Conservation (phyloP, 2,113 vertebrate species). For the Carettochelys insculpta region DNA sequence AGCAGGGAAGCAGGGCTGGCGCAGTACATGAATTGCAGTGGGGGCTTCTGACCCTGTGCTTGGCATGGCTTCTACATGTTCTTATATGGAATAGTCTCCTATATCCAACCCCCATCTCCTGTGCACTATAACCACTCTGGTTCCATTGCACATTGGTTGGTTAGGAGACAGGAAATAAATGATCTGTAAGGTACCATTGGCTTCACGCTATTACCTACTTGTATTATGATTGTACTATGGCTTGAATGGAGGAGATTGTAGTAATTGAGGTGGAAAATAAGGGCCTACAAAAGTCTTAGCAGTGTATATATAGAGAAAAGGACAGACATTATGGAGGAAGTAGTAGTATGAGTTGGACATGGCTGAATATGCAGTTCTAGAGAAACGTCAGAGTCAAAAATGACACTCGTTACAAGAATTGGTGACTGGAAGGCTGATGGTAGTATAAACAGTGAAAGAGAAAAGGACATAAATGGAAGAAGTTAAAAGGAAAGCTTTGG, state of each 20-base stretch:
- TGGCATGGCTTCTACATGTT: neutral
- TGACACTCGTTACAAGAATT: neutral
- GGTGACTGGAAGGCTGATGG: neutral
- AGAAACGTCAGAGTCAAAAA: neutral
- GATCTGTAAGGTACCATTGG: neutral
- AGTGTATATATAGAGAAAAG: neutral
- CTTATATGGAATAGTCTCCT: neutral
- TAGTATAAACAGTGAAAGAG: neutral
- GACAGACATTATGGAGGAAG: neutral
- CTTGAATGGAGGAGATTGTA: neutral
- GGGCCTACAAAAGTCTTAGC: neutral
- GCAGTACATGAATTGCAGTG: neutral
- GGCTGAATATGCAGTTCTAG: neutral
- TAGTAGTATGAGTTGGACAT: neutral
- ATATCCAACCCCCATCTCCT: neutral
- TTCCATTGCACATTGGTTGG: neutral
- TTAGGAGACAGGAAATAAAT: neutral
- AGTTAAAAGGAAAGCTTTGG: neutral
- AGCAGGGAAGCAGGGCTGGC: neutral
- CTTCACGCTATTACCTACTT: neutral
- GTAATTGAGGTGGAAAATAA: neutral
- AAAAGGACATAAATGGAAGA: neutral
- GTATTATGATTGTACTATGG: neutral
- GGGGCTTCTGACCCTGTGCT: neutral
- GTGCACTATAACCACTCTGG: rapidly evolving